phyloP scores from a whole-genome alignment of 2,888 invertebrate genomes.

The Tetranychus piercei region DNA sequence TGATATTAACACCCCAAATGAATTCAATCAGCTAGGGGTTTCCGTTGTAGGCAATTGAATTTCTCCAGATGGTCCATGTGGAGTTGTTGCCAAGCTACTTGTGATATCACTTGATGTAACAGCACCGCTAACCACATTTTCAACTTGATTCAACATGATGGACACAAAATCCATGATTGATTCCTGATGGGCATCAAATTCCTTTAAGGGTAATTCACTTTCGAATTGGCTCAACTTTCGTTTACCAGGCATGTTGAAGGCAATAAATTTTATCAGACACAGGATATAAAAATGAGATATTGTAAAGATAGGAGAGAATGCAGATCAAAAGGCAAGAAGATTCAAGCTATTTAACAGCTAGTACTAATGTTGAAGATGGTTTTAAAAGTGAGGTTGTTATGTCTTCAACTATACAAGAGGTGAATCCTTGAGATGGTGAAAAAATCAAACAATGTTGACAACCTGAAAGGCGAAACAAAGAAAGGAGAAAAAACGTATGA shows the following conservation, averaged over 20 bases:
- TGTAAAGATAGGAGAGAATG: background rate
- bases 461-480: background rate
- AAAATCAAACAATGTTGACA: background rate
- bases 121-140: background rate
- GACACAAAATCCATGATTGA: background rate
- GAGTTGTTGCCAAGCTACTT: background rate
- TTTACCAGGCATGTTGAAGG: background rate
- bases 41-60: background rate
- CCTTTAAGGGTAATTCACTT: background rate
- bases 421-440: background rate
- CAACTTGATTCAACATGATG: background rate
- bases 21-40: background rate
- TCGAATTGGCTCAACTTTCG: background rate
- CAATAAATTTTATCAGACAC: background rate
- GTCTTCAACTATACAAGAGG: too few species aligned
- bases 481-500: background rate
- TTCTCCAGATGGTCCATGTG: background rate
- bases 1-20: background rate
- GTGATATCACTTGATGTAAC: background rate
- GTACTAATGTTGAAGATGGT: too few species aligned
- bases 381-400: too few species aligned
- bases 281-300: background rate
- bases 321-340: background rate
- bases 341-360: too few species aligned
- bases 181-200: background rate